These are phyloP conservation scores for Oreotrochilus melanogaster DNA, from an alignment of 2,113 vertebrate species.

Conservation along the genomic window DNA sequence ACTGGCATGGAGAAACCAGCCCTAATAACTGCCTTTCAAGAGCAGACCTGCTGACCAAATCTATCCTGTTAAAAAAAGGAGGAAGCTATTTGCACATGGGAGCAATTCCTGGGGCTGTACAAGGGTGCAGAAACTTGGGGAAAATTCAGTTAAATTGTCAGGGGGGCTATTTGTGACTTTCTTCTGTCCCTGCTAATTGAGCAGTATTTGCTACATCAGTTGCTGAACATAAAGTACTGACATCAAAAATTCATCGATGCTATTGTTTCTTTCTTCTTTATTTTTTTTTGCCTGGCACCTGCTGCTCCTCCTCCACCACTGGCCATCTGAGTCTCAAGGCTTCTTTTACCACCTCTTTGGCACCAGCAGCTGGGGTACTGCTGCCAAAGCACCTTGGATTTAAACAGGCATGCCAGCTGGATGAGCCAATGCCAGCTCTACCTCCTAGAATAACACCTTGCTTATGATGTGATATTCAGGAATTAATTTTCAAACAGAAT, in stretches of 20 bases:
- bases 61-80: not conserved
- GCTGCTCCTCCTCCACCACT: not conserved
- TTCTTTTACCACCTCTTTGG: not conserved
- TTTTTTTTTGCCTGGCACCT: not conserved
- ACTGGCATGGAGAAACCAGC: not conserved
- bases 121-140: not conserved
- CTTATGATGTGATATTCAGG: not conserved
- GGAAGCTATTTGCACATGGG: not conserved
- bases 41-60: not conserved
- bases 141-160: not conserved
- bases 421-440: not conserved
- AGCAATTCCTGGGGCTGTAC: not conserved
- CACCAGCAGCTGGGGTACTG: not conserved
- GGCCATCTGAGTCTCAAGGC: not conserved
- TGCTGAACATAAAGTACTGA: not conserved
- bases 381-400: not conserved
- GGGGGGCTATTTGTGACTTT: not conserved
- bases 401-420: not conserved
- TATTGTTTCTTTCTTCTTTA: not conserved
- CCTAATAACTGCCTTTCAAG: conserved; percentile 18
- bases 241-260: not conserved
- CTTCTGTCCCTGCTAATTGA: not conserved
- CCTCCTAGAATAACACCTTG: not conserved
- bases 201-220: not conserved
- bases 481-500: not conserved